Evolutionary conservation across 2,888 invertebrate genomes (phyloP).

Genomic region (Apodemia zela): DNA sequence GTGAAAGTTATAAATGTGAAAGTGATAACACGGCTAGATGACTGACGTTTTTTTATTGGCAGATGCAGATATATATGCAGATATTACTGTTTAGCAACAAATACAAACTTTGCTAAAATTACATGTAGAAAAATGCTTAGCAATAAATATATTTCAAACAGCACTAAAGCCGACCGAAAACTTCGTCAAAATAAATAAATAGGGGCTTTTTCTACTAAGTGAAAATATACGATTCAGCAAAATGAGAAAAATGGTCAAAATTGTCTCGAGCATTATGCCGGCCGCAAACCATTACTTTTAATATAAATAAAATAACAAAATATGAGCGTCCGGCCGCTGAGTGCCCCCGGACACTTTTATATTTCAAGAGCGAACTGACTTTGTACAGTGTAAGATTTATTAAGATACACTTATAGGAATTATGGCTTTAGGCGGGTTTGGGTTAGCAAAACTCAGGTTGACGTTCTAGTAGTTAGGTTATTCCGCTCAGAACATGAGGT

Average conservation of each 20-base stretch:
- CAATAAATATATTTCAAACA: no score
- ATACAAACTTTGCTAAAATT: no score
- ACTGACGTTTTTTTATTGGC: no score
- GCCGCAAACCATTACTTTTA: constrained; percentile 77
- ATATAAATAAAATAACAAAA: constrained; percentile 81
- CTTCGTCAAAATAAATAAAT: constrained; percentile 26
- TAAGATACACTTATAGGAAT: not conserved
- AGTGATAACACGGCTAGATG: no score
- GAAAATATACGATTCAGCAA: constrained; percentile 74
- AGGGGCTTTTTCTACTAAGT: constrained; percentile 76
- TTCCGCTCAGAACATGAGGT: not conserved
- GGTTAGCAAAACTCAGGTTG: not conserved
- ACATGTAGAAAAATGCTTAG: no score
- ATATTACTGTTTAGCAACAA: no score
- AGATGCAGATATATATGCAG: no score
- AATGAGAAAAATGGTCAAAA: constrained; percentile 76
- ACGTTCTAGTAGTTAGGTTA: not conserved
- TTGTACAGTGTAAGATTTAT: constrained; percentile 21
- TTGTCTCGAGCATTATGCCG: constrained; percentile 72
- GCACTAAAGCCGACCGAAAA: no score
- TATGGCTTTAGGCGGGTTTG: not conserved
- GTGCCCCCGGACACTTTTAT: constrained; percentile 77
- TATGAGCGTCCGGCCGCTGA: constrained; percentile 79
- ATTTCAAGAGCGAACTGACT: constrained; percentile 54
- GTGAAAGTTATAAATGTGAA: no score